A percentile compares a stretch with the other conserved stretches of the same genome.
phyloP scores from a whole-genome alignment of 2,888 invertebrate species.

The Phania funesta region DNA sequence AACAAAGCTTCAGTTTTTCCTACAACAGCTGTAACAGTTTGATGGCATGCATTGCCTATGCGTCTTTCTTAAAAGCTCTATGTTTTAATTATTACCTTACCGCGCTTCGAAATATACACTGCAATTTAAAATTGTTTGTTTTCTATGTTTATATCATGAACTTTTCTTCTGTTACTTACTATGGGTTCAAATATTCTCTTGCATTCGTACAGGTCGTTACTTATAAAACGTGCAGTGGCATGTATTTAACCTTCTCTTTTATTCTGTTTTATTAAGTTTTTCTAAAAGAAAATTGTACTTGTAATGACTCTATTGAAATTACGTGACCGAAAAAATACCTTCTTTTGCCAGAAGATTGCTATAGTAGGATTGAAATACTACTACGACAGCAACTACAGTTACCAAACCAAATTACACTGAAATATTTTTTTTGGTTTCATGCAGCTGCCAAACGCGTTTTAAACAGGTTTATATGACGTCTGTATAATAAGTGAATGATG shows the following conservation, averaged over 20 bases:
- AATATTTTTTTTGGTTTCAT: conserved; percentile 52
- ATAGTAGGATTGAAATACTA: conserved; percentile 17
- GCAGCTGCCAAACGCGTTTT: conserved; percentile 44
- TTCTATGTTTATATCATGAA: conserved; percentile 16
- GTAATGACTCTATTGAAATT: conserved; percentile 68
- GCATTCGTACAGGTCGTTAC: not conserved
- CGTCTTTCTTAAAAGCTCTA: too few relatives aligned
- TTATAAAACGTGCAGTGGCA: not conserved
- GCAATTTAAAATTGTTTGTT: not conserved
- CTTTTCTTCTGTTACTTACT: not conserved
- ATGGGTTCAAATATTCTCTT: not conserved
- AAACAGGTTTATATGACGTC: conserved; percentile 10
- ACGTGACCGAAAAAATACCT: conserved; percentile 67
- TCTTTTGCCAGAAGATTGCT: conserved; percentile 54
- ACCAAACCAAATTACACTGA: conserved; percentile 28
- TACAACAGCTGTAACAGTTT: too few relatives aligned
- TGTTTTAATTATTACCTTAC: not conserved
- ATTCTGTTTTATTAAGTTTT: conserved; percentile 10
- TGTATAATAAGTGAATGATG: conserved; percentile 13
- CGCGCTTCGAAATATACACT: not conserved
- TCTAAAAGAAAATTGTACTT: conserved; percentile 44
- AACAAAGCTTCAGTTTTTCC: too few relatives aligned
- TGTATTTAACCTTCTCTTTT: conserved; percentile 10
- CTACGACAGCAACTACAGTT: conserved; percentile 6
- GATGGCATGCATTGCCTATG: too few relatives aligned